Percentiles rank a stretch among this genome's conserved stretches.
Conservation (phyloP, 2,888 invertebrate species). For the Philereme vetulata region DNA sequence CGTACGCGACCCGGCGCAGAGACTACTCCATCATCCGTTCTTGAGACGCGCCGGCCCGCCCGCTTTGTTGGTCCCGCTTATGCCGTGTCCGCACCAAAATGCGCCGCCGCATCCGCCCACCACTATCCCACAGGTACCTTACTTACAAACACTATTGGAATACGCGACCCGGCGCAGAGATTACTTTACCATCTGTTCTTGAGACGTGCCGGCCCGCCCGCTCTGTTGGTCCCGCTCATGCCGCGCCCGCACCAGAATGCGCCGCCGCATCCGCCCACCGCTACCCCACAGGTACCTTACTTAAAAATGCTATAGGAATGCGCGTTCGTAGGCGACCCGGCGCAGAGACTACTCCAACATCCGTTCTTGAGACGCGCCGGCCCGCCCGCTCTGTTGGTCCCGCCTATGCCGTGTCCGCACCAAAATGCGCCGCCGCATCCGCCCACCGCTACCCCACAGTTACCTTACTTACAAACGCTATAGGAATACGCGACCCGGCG, state of each 20-base stretch:
- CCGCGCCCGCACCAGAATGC: constrained; percentile 55
- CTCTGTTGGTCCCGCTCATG: constrained; percentile 87
- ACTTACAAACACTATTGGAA: background rate
- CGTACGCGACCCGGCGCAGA: constrained; percentile 96
- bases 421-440: constrained; percentile 51
- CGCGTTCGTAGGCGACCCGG: constrained; percentile 97
- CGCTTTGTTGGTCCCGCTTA: constrained; percentile 94
- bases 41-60: constrained; percentile 96
- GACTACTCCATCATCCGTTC: constrained; percentile 96
- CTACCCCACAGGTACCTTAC: background rate
- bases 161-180: constrained; percentile 75
- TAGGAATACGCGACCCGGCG: constrained; percentile 79
- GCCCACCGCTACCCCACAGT: constrained; percentile 75
- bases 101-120: constrained; percentile 81
- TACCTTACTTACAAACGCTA: constrained; percentile 42
- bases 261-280: constrained; percentile 81
- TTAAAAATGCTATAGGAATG: too few relatives aligned
- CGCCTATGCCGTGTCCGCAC: constrained; percentile 91
- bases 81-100: constrained; percentile 86
- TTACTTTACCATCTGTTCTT: constrained; percentile 87
- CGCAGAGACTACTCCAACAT: constrained; percentile 95
- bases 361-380: constrained; percentile 97
- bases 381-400: constrained; percentile 95
- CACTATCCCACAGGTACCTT: constrained; percentile 44
- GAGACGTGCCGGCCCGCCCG: constrained; percentile 95